Evolutionary conservation across 2,113 vertebrate species (phyloP).

Genomic region (Heterotilapia buettikoferi): DNA sequence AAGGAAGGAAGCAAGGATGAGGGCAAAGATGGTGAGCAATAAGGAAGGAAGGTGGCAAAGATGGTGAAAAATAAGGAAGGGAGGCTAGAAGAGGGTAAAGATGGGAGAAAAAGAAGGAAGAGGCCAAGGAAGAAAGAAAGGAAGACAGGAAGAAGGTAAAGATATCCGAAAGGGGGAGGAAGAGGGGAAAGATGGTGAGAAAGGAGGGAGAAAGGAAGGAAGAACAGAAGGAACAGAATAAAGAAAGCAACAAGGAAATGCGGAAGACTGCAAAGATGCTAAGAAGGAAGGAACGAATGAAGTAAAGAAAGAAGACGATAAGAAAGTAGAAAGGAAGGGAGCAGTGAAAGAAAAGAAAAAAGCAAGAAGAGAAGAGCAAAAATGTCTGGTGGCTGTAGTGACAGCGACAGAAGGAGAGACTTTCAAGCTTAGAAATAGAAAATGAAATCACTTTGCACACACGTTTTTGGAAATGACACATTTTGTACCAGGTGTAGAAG

Average conservation of each 20-base stretch:
- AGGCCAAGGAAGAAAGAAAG: background rate
- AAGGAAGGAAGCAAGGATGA: background rate
- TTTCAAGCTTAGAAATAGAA: background rate
- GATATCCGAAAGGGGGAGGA: accelerated
- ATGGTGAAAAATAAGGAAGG: background rate
- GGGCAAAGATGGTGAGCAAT: background rate
- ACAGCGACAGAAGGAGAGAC: background rate
- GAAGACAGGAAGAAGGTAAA: background rate
- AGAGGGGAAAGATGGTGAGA: background rate
- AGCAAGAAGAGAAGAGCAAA: background rate
- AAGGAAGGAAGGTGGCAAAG: background rate
- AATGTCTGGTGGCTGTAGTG: background rate
- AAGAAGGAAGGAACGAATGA: background rate
- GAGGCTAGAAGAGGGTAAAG: background rate
- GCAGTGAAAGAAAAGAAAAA: background rate
- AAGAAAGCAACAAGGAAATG: background rate
- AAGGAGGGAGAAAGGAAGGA: background rate
- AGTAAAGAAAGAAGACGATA: background rate
- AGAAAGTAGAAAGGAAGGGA: background rate
- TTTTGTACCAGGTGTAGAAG: background rate
- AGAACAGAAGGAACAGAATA: background rate
- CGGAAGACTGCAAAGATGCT: background rate
- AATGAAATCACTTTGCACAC: background rate
- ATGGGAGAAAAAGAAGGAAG: accelerated
- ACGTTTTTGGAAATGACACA: background rate